Base-by-base conservation (phyloP, 2,797 vertebrate genomes). In the Steatocranus sp. region DNA sequence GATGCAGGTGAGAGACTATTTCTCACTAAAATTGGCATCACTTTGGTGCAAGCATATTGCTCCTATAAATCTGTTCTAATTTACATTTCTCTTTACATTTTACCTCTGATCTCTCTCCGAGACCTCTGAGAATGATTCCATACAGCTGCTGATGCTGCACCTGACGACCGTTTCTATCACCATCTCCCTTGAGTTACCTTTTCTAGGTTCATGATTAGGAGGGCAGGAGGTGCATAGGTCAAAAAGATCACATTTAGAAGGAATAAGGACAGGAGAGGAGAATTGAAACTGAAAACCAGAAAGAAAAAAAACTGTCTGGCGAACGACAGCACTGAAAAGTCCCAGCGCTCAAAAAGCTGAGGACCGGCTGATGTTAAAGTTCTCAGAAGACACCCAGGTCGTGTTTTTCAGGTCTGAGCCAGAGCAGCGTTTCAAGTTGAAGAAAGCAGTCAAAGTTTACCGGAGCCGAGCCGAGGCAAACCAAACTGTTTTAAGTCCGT, bases 31-130 rank as follows among this genome's bases (percentile, higher is more conserved):
- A 46, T 18, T 46, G 79, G 83, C 82, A 36, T 82, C 75, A 78
- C 90, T 93, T 90, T 91, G 89, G 92, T 92, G 34, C 74, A 66
- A 82, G 66, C 77, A 10, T 86, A 81, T 87, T 86, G 86, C 90
- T 88, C 54, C 75, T 82, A 38, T 58, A 76, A 74, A 50, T 88
- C 81, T 63, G 5, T 10, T 75, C 41, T 63, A 53, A 73, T 73
- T 48, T n/a, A 48, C 10, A 48, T 30, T 46, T 46, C 20, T 68
- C 38, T 68, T 68, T 25, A 58, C 14, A 0, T 75, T 66, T 75
- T 6, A 75, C 5, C 73, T 51, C 46, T n/a, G 25, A 18, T 2
- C 23, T 70, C 25, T 48, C 68, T 68, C 36, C 12, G 43, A 68
- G 36, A 68, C 63, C 38, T 73, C 66, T 70, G 66, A 46, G 66